phyloP scores from a whole-genome alignment of 2,797 vertebrate genomes.

The Leontopithecus rosalia region DNA sequence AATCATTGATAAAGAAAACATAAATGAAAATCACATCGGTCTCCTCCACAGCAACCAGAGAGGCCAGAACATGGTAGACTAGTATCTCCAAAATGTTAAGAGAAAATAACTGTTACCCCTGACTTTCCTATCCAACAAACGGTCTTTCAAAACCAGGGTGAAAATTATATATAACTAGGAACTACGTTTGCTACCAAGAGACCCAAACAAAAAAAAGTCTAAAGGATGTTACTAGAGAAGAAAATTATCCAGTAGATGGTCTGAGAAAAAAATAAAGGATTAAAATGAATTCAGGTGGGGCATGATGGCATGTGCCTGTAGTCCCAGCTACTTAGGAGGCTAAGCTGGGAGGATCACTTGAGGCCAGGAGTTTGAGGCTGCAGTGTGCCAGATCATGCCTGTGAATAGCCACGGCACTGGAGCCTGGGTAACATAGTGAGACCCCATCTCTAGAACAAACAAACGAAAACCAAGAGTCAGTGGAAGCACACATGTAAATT shows the following conservation, averaged over 20 bases:
- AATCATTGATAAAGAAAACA: background rate
- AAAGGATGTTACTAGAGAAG: background rate
- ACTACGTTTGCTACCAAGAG: background rate
- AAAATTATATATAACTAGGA: background rate
- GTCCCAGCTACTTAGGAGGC: background rate
- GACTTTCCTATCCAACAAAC: background rate
- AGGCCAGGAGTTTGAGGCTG: background rate
- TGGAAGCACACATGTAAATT: background rate
- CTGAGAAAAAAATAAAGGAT: background rate
- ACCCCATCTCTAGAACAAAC: background rate
- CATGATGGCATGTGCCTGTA: background rate
- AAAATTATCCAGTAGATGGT: background rate
- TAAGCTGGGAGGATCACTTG: background rate
- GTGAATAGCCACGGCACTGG: background rate
- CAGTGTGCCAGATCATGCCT: background rate
- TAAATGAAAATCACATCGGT: background rate
- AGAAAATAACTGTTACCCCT: background rate
- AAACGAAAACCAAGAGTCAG: constrained; percentile 1
- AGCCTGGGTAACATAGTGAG: background rate
- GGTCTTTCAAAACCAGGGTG: background rate
- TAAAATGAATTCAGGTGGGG: background rate
- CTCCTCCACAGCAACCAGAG: background rate
- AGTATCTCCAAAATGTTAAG: background rate
- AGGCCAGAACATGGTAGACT: background rate
- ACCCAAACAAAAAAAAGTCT: background rate